Evolutionary conservation across 2,113 vertebrate genomes (phyloP), one percentile per base, ranked within the genome.

Genomic region (Indri indri): DNA sequence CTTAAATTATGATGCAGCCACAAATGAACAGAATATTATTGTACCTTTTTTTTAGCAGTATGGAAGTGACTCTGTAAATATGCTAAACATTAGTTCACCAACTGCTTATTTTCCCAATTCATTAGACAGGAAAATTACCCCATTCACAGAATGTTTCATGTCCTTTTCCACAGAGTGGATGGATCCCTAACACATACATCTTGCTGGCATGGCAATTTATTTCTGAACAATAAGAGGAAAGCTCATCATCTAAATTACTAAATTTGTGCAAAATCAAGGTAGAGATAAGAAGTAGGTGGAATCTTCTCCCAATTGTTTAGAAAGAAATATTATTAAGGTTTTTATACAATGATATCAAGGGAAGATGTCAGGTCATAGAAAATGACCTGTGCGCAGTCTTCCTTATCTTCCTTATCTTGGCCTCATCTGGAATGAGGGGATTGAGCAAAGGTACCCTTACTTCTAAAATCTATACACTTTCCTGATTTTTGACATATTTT

Each of bases 111-210:
- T 97, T 90, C 61, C 42, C 89, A 85, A 80, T 96, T 91, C 90
- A 87, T 96, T 94, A 97, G 87, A 87, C 87, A 95, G 83, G 94
- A 96, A 96, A 97, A 96, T 97, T 65, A 94, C 16, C 50, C 94
- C 79, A 97, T 97, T 97, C 88, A 91, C 66, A 92, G 90, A 88
- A 40, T 54, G 66, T 77, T 94, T 96, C 74, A 61, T 85, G 96
- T 94, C 73, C 65, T 89, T 91, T 89, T 94, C 68, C 47, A 57
- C 37, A 89, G 70, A 88, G 66, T 25, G 16, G 25, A 91, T 25
- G 16, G 25, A 91, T 92, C 1, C 18, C 47, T 96, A 95, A 92
- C 88, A 27, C 61, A 30, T 47, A 94, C 45, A 57, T 47, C 59
- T 90, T 96, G 83, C 57, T 90, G 63, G 91, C n/a, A 17, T 27